Evolutionary conservation across 2,888 invertebrate species (phyloP).

Genomic region (Lasius fuliginosus): DNA sequence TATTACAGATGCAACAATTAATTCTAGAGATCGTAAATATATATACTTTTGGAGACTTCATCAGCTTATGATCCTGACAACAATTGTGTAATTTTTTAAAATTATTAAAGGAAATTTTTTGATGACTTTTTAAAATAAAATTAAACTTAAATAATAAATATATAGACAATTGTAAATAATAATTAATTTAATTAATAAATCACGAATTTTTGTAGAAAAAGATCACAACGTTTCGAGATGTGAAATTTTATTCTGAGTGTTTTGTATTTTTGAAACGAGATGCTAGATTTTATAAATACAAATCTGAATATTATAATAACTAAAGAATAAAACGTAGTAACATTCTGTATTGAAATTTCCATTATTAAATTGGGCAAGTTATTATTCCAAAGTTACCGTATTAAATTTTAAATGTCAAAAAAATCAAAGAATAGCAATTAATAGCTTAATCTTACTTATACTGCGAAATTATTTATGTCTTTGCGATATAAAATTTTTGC

Average conservation of each 20-base stretch:
- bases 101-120: no score
- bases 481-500: constrained; percentile 12
- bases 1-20: no score
- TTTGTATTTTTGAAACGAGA: neutral
- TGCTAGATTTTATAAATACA: neutral
- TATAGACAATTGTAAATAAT: no score
- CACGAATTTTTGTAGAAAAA: neutral
- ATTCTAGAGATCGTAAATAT: no score
- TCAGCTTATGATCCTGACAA: no score
- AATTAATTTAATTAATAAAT: no score
- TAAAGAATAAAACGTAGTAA: neutral
- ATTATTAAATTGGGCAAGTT: neutral
- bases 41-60: no score
- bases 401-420: constrained; percentile 19
- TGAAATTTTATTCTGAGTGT: neutral
- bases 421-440: neutral
- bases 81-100: no score
- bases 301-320: neutral
- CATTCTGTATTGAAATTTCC: neutral
- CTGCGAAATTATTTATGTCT: constrained; percentile 11
- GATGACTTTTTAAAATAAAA: no score
- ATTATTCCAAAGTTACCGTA: neutral
- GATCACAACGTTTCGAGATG: neutral
- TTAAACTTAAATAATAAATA: no score
- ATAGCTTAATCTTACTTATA: neutral